Conservation (phyloP, 1,140 invertebrate genomes). For the Varroa destructor region DNA sequence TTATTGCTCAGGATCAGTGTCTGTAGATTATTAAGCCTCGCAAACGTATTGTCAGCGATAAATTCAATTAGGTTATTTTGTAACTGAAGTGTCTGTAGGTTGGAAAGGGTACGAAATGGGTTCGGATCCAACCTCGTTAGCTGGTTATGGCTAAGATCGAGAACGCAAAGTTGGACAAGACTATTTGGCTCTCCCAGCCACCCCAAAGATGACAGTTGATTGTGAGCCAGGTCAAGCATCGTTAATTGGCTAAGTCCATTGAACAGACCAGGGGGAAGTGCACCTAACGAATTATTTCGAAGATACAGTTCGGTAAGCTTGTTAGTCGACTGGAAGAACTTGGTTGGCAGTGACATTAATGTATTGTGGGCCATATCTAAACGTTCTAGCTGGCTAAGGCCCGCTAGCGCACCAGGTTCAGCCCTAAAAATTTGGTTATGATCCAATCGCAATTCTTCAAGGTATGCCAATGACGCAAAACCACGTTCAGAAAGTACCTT, state of each 20-base stretch:
- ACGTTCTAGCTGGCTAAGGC: slow-evolving; percentile 51
- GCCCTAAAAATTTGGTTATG: slow-evolving; percentile 57
- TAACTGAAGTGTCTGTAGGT: slow-evolving; percentile 63
- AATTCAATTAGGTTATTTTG: slow-evolving; percentile 62
- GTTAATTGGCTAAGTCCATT: slow-evolving; percentile 61
- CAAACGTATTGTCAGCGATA: slow-evolving; percentile 62
- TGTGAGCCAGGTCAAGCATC: slow-evolving; percentile 69
- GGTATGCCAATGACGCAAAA: slow-evolving; percentile 57
- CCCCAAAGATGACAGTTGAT: slow-evolving; percentile 59
- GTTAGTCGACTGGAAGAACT: slow-evolving; percentile 60
- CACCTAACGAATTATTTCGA: slow-evolving; percentile 66
- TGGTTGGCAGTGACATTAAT: slow-evolving; percentile 64
- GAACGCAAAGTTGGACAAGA: slow-evolving; percentile 64
- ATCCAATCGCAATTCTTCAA: slow-evolving; percentile 61
- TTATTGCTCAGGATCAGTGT: slow-evolving; percentile 64
- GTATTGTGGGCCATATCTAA: slow-evolving; percentile 63
- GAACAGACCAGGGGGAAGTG: slow-evolving; percentile 62
- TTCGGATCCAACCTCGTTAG: slow-evolving; percentile 62
- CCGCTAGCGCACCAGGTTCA: slow-evolving; percentile 55
- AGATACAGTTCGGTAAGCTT: slow-evolving; percentile 65
- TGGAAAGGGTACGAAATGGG: slow-evolving; percentile 65
- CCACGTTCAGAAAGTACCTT: slow-evolving; percentile 59
- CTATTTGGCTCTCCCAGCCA: slow-evolving; percentile 58
- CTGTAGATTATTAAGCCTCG: slow-evolving; percentile 67
- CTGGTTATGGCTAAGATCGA: slow-evolving; percentile 71